These are phyloP conservation scores for Pogonocherus hispidulus DNA, from an alignment of 2,888 invertebrate genomes.

Conservation along the genomic window DNA sequence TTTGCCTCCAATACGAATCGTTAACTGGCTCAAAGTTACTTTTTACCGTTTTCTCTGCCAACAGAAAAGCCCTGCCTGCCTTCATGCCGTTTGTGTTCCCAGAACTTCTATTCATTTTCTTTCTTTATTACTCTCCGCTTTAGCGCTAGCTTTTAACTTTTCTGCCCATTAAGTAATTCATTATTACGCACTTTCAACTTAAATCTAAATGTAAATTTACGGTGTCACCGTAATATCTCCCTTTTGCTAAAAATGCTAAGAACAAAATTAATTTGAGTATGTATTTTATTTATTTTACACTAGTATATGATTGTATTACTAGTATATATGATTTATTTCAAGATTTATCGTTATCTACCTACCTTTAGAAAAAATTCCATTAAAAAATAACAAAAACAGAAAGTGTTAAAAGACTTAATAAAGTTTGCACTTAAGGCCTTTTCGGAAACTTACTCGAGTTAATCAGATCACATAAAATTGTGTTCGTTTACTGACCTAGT, in stretches of 20 bases:
- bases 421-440: too few species aligned
- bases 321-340: too few species aligned
- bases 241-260: background rate
- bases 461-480: too few species aligned
- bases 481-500: too few species aligned
- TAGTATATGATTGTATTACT: too few species aligned
- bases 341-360: too few species aligned
- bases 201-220: conserved; percentile 10
- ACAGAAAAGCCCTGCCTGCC: background rate
- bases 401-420: too few species aligned
- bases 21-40: conserved; percentile 28
- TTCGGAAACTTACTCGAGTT: too few species aligned
- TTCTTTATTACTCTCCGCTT: conserved; percentile 21
- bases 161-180: conserved; percentile 31
- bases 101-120: conserved; percentile 16
- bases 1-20: conserved; percentile 17
- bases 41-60: conserved; percentile 8
- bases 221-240: background rate
- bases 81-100: conserved; percentile 17
- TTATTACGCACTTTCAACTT: conserved; percentile 22
- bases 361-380: too few species aligned
- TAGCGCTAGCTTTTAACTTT: conserved; percentile 31
- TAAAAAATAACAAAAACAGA: too few species aligned
- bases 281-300: too few species aligned
- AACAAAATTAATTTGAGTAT: background rate